These are phyloP conservation scores for Drosophila nebulosa DNA, from an alignment of 1,140 invertebrate species.

Conservation along the genomic window DNA sequence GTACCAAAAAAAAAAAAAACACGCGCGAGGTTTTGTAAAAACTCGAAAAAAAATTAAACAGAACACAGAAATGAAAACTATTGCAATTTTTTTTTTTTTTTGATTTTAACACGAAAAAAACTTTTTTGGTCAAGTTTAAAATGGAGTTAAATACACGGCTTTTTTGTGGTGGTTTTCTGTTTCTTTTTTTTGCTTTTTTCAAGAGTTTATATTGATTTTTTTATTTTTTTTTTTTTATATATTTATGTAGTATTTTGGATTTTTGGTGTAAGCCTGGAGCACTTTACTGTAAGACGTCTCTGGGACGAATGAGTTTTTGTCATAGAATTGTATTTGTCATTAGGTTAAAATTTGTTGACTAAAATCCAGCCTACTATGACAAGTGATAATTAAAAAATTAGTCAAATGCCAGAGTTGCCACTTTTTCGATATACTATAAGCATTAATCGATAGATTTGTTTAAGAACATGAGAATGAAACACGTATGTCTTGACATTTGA, in stretches of 20 bases:
- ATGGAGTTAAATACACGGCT: background rate
- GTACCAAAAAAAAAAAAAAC: background rate
- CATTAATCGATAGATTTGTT: background rate
- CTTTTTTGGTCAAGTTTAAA: background rate
- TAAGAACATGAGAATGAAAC: background rate
- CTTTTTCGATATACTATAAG: background rate
- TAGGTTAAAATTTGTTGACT: background rate
- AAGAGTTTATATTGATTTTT: background rate
- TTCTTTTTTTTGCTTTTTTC: background rate
- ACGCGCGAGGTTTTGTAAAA: background rate
- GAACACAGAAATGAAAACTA: background rate
- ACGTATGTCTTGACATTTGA: too few species aligned
- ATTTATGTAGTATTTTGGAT: constrained; percentile 26
- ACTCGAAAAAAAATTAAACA: background rate
- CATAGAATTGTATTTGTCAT: background rate
- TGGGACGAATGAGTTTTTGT: constrained; percentile 39
- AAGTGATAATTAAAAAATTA: background rate
- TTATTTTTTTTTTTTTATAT: constrained; percentile 20
- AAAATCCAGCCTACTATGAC: background rate
- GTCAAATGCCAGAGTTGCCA: background rate
- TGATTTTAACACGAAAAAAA: background rate
- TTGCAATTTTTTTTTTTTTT: background rate
- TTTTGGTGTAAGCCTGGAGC: constrained; percentile 16
- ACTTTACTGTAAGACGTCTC: constrained; percentile 40
- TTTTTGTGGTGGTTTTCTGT: too few species aligned